Evolutionary conservation across 2,797 vertebrate genomes (phyloP).

Genomic region (Lerista edwardsae): DNA sequence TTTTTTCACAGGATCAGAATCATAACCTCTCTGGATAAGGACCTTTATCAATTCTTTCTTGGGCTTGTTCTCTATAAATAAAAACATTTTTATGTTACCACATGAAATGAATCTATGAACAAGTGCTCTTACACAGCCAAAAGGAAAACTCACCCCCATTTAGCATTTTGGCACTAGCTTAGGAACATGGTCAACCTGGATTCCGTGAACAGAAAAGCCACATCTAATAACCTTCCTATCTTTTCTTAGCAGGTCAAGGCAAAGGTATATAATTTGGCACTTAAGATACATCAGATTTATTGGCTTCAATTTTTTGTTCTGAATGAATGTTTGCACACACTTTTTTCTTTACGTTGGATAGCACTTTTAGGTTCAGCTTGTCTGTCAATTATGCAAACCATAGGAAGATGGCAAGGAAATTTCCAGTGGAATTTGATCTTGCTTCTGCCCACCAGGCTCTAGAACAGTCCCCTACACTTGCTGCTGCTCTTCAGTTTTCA

Average conservation of each 20-base stretch:
- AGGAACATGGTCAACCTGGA: not conserved
- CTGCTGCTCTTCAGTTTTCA: not conserved
- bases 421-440: not conserved
- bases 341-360: not conserved
- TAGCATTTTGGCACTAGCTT: not conserved
- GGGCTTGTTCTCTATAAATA: constrained; percentile 92
- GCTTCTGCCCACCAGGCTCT: not conserved
- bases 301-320: not conserved
- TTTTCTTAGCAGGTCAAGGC: not conserved
- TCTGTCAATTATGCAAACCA: not conserved
- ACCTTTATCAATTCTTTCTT: constrained; percentile 95
- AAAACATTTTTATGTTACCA: constrained; percentile 24
- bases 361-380: not conserved
- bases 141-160: not conserved
- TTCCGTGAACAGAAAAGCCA: not conserved
- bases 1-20: constrained; percentile 93
- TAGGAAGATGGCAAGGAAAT: not conserved
- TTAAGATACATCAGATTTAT: not conserved
- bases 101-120: not conserved
- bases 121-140: not conserved
- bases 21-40: constrained; percentile 91
- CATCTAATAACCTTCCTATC: not conserved
- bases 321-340: not conserved
- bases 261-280: not conserved
- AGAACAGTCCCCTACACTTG: not conserved